Percentiles rank a stretch among this genome's conserved stretches.
These are phyloP conservation scores for Bacillus rossius DNA, from an alignment of 1,140 invertebrate species.

Conservation along the genomic window DNA sequence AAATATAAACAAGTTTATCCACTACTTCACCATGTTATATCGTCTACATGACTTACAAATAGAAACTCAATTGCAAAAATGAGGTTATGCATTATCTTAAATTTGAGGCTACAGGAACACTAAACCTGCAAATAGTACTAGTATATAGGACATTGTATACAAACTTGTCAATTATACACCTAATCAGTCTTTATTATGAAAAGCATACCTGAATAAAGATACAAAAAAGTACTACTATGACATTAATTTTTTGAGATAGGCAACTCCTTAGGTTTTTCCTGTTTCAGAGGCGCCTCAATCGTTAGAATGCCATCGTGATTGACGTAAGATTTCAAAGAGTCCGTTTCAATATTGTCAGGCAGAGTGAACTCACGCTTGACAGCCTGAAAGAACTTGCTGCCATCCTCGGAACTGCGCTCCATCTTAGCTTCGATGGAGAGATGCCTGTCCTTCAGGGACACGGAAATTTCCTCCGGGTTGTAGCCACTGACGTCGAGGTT, in stretches of 20 bases:
- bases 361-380: conserved; percentile 38
- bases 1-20: no score
- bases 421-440: conserved; percentile 30
- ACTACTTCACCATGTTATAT: no score
- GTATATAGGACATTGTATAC: no score
- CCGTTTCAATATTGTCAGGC: conserved; percentile 37
- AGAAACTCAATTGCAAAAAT: no score
- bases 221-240: no score
- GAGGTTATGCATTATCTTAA: no score
- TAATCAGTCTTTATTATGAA: no score
- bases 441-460: conserved; percentile 28
- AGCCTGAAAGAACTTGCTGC: conserved; percentile 36
- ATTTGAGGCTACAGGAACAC: no score
- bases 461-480: conserved; percentile 33
- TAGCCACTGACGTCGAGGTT: conserved; percentile 26
- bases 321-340: conserved; percentile 35
- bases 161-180: no score
- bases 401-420: conserved; percentile 29
- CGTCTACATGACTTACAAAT: no score
- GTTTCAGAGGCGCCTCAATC: conserved; percentile 36
- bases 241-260: conserved; percentile 20
- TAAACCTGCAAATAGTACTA: no score
- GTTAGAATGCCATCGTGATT: conserved; percentile 34
- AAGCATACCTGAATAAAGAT: no score
- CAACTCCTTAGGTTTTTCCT: conserved; percentile 28